Evolutionary conservation across 2,113 vertebrate genomes (phyloP).

Genomic region (Dryoscopus gambensis): DNA sequence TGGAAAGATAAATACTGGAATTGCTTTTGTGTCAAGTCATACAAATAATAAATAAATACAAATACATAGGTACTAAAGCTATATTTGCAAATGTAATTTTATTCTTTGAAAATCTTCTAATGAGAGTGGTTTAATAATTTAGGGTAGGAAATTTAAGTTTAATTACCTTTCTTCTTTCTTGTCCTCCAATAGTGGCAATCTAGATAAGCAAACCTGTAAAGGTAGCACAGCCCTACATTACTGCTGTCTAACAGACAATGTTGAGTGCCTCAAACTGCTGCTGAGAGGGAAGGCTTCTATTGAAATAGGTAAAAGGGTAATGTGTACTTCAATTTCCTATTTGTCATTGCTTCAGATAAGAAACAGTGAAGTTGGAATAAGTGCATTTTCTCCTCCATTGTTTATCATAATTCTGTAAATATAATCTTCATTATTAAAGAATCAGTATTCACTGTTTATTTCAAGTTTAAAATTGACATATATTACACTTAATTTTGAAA

Average conservation of each 20-base stretch:
- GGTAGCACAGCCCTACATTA: conserved; percentile 94
- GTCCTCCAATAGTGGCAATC: conserved; percentile 77
- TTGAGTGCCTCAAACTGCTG: conserved; percentile 94
- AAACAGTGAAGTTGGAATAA: background rate
- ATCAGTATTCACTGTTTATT: background rate
- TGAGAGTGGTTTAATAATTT: background rate
- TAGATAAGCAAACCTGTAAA: conserved; percentile 87
- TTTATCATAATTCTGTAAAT: background rate
- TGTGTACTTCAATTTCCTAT: background rate
- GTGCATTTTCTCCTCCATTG: background rate
- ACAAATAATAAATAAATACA: background rate
- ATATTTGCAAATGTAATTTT: background rate
- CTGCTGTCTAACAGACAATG: conserved; percentile 93
- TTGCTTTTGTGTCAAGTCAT: background rate
- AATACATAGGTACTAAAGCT: background rate
- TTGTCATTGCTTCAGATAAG: background rate
- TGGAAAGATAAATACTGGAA: background rate
- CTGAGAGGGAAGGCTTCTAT: conserved; percentile 90
- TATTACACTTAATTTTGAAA: background rate
- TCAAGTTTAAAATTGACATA: background rate
- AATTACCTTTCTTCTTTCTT: background rate
- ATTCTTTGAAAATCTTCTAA: background rate
- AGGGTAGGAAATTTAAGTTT: background rate
- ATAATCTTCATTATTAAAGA: background rate
- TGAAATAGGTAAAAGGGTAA: conserved; percentile 80